Conservation (phyloP, 2,797 vertebrate genomes). For the Rhabdophis nuchalis region DNA sequence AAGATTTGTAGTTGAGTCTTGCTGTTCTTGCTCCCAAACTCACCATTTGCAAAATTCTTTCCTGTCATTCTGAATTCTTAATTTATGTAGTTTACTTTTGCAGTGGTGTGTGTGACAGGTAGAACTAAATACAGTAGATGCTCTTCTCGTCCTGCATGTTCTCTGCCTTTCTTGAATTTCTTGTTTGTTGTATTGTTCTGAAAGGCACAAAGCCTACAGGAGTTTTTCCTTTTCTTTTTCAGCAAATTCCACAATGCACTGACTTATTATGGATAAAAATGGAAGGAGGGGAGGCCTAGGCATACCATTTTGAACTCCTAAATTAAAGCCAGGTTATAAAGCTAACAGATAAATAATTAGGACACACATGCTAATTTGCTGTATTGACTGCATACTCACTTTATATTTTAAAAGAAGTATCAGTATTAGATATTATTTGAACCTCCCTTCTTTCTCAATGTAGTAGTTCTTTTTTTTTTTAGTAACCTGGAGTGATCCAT, state of each 20-base stretch:
- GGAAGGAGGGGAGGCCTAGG: background rate
- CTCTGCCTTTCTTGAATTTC: background rate
- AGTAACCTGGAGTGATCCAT: background rate
- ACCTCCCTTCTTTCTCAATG: background rate
- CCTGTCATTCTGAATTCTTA: background rate
- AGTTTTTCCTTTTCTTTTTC: background rate
- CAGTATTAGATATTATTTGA: background rate
- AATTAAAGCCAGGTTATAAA: background rate
- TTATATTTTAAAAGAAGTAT: background rate
- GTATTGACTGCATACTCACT: background rate
- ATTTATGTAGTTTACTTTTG: background rate
- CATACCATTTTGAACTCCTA: background rate
- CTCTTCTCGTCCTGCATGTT: background rate
- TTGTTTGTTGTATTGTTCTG: background rate
- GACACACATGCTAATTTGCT: background rate
- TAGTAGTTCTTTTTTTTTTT: background rate
- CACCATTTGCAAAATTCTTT: background rate
- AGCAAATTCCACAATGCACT: background rate
- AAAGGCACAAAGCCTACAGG: background rate
- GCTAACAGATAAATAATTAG: background rate
- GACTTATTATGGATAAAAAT: background rate
- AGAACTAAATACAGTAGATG: background rate
- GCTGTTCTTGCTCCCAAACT: background rate
- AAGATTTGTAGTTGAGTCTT: background rate
- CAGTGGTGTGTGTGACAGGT: background rate